Conservation (phyloP, 1,140 invertebrate species). For the Drosophila sechellia region DNA sequence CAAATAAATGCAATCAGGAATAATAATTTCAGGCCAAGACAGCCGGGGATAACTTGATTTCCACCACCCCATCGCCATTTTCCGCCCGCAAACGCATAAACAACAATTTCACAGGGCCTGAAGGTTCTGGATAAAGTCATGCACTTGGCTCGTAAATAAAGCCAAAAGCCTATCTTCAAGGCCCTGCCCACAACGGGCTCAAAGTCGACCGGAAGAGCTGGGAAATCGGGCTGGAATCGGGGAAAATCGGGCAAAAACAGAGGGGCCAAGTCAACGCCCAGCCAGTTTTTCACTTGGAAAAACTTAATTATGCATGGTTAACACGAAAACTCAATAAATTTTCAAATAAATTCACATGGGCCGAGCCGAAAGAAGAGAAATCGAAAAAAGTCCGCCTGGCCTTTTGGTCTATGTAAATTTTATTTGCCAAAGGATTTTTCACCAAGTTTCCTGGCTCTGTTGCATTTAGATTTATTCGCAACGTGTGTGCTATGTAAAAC, state of each 20-base stretch:
- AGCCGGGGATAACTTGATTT: conserved; percentile 70
- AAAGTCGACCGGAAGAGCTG: not conserved
- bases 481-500: conserved; percentile 71
- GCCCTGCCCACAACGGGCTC: conserved; percentile 37
- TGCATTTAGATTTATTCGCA: conserved; percentile 68
- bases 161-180: conserved; percentile 60
- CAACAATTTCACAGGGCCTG: conserved; percentile 50
- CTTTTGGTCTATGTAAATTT: conserved; percentile 72
- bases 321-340: conserved; percentile 84
- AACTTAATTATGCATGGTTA: conserved; percentile 84
- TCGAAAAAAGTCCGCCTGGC: conserved; percentile 1
- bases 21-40: conserved; percentile 73
- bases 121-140: conserved; percentile 51
- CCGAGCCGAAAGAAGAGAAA: not conserved
- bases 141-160: conserved; percentile 72
- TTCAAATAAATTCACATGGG: conserved; percentile 78
- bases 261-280: conserved; percentile 21
- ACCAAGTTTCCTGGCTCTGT: conserved; percentile 66
- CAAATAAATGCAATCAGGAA: conserved; percentile 80
- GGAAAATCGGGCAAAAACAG: not conserved
- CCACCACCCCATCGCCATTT: not conserved
- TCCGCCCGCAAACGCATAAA: conserved; percentile 53
- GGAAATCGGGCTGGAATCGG: not conserved
- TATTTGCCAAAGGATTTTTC: conserved; percentile 81
- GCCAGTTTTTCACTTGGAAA: conserved; percentile 48